These are phyloP conservation scores for Dromas ardeola DNA, from an alignment of 2,113 vertebrate species.

Conservation along the genomic window DNA sequence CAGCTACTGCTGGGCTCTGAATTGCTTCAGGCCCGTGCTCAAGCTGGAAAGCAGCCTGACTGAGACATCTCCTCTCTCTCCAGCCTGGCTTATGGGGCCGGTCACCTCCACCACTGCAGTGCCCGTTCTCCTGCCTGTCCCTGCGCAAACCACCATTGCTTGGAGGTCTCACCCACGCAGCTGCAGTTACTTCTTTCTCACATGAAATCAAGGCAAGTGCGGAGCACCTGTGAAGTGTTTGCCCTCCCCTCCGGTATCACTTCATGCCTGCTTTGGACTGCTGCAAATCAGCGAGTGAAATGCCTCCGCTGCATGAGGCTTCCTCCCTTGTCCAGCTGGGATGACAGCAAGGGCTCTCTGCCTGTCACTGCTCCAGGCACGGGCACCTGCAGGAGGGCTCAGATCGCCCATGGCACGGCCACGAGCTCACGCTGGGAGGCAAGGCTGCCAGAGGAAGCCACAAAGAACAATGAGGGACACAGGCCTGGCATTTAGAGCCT, in stretches of 20 bases:
- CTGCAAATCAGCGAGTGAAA: neutral
- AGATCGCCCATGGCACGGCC: accelerated
- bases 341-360: neutral
- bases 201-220: neutral
- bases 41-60: neutral
- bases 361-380: neutral
- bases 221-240: neutral
- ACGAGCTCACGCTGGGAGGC: neutral
- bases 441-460: neutral
- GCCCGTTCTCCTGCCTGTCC: neutral
- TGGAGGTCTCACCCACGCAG: accelerated
- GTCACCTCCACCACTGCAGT: neutral
- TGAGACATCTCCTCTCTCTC: neutral
- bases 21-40: neutral
- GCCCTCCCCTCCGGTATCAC: neutral
- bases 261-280: neutral
- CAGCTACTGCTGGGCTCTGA: neutral
- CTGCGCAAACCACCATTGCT: neutral
- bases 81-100: accelerated
- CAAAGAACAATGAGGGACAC: neutral
- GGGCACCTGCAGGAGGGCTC: neutral
- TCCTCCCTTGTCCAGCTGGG: neutral
- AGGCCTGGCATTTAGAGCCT: neutral
- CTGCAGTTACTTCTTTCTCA: neutral
- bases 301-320: neutral